Evolutionary conservation across 92 coral and sea anemone species (phyloP), one percentile per base, ranked within the genome.

Genomic region (Meandrina meandrites): DNA sequence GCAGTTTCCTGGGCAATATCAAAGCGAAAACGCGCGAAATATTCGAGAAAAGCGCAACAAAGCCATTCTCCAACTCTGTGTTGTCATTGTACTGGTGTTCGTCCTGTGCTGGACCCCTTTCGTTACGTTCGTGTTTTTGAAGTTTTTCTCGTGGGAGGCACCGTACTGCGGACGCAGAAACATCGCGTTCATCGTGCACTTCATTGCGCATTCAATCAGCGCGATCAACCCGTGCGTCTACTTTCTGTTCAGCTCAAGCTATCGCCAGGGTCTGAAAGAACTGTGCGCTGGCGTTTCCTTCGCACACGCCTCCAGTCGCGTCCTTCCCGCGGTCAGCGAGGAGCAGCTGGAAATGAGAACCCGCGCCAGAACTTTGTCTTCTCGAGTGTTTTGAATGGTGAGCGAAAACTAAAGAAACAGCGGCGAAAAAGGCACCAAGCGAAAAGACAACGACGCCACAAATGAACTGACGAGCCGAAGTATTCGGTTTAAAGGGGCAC

Each of bases 171-270:
- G 89, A 27, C 64, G 37, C 53, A 37, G 60, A 15, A 58, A 79
- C 56, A 51, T 73, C 11, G 78, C 84, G 34, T 89, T 89, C 35
- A 60, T 50, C n/a, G 64, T 72, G 45, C 58, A 68, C 21, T 89
- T 89, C 58, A 57, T 85, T 7, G 89, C 87, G 34, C 89, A 89
- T 80, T 79, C 84, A 8, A 86, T 84, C 79, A 75, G 89, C 53
- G 92, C 90, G 34, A 71, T 89, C 27, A 84, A 85, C 30, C 92
- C 92, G 24, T 79, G 81, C 53, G 76, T 89, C 42, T 89, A 89
- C 45, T 74, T 75, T 57, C 75, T 89, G 53, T 89, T 85, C 56
- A 85, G 86, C 70, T 68, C 79, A 50, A 85, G 69, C 50, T 89
- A 83, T 53, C 90, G 92, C 34, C 90, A 71, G 71, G 90, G 90